Percentiles rank a stretch among this genome's conserved stretches.
phyloP scores from a whole-genome alignment of 2,113 vertebrate genomes.

The Prionailurus viverrinus region DNA sequence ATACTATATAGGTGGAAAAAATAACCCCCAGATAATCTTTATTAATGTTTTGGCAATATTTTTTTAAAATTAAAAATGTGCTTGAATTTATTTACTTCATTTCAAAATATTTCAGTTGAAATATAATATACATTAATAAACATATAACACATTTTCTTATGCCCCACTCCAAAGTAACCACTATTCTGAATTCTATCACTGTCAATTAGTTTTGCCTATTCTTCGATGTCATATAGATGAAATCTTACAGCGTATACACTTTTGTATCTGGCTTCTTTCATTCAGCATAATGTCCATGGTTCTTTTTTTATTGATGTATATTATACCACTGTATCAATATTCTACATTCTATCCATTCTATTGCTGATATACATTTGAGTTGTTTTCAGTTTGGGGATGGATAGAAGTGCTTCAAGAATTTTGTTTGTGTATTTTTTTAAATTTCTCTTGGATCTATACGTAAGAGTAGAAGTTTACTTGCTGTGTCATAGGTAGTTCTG shows the following conservation, averaged over 20 bases:
- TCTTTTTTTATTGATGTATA: not conserved
- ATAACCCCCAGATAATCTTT: not conserved
- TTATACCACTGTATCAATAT: not conserved
- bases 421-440: not conserved
- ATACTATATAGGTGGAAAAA: constrained; percentile 12
- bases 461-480: not conserved
- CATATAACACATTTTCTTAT: not conserved
- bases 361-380: not conserved
- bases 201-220: not conserved
- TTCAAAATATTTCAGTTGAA: not conserved
- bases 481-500: not conserved
- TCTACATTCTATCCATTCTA: not conserved
- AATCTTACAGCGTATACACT: not conserved
- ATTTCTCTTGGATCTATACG: not conserved
- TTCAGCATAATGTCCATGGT: not conserved
- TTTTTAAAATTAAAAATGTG: not conserved
- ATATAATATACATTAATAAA: not conserved
- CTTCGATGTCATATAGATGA: not conserved
- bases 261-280: not conserved
- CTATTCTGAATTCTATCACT: not conserved
- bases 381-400: not conserved
- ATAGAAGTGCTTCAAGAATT: constrained; percentile 12
- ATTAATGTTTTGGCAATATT: not conserved
- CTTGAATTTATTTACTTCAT: not conserved
- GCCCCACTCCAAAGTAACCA: not conserved